Evolutionary conservation across 2,888 invertebrate species (phyloP).

Genomic region (Drosophila glabriapex): DNA sequence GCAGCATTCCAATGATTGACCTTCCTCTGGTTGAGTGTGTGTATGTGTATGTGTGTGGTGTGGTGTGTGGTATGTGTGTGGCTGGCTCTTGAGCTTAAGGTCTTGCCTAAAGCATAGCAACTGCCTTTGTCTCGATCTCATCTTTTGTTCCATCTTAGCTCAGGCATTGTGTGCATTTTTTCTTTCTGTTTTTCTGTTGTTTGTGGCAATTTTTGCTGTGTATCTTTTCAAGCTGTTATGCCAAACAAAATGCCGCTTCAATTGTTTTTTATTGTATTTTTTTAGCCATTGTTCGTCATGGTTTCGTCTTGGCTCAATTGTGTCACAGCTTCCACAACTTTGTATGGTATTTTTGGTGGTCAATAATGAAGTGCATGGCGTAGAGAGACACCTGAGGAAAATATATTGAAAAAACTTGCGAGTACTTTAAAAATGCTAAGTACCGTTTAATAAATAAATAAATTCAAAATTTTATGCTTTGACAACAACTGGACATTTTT

Average conservation of each 20-base stretch:
- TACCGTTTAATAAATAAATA: background rate
- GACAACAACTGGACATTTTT: background rate
- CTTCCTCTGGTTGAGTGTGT: conserved; percentile 49
- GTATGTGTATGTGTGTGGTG: conserved; percentile 23
- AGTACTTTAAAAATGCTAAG: background rate
- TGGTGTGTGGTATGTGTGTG: conserved; percentile 45
- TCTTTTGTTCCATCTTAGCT: conserved; percentile 68
- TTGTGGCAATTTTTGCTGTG: conserved; percentile 47
- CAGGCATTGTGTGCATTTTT: conserved; percentile 67
- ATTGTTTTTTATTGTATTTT: conserved; percentile 46
- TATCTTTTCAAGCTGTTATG: conserved; percentile 57
- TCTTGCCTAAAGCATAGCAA: conserved; percentile 67
- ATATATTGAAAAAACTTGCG: background rate
- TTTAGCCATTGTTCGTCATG: conserved; percentile 39
- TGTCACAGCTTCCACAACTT: conserved; percentile 61
- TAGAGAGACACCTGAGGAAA: background rate
- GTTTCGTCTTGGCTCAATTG: conserved; percentile 58
- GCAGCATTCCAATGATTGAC: conserved; percentile 79
- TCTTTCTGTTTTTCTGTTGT: conserved; percentile 42
- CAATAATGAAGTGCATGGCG: conserved; percentile 61
- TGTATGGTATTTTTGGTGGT: conserved; percentile 55
- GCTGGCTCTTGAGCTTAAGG: conserved; percentile 61
- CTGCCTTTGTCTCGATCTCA: conserved; percentile 74
- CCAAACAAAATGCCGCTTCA: conserved; percentile 55
- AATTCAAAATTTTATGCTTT: background rate